phyloP scores from a whole-genome alignment of 2,797 vertebrate genomes.

The Myotis vivesi region DNA sequence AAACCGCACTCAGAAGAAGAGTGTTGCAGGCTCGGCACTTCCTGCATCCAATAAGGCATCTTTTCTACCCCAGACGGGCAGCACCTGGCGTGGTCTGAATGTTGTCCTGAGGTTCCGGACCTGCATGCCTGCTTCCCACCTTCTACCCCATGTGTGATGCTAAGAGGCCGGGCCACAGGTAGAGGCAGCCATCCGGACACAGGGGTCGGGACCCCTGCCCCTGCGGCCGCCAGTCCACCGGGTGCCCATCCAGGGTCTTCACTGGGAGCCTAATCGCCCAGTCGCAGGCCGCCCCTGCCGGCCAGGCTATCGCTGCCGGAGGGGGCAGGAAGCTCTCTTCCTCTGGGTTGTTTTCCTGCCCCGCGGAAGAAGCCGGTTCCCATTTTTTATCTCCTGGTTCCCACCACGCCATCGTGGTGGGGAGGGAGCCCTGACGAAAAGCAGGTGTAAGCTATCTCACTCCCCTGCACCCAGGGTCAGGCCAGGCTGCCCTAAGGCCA shows the following conservation, averaged over 20 bases:
- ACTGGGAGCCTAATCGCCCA: slow-evolving; percentile 92
- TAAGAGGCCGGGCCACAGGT: slow-evolving; percentile 87
- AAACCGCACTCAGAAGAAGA: slow-evolving; percentile 48
- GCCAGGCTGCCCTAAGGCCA: slow-evolving; percentile 64
- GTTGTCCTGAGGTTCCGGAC: slow-evolving; percentile 50
- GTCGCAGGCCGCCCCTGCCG: slow-evolving; percentile 90
- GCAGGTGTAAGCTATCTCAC: slow-evolving; percentile 91
- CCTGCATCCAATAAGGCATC: slow-evolving; percentile 39
- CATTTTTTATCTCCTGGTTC: slow-evolving; percentile 89
- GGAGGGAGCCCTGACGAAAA: slow-evolving; percentile 92
- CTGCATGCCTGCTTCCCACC: slow-evolving; percentile 42
- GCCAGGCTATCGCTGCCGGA: slow-evolving; percentile 89
- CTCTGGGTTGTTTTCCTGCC: slow-evolving; percentile 86
- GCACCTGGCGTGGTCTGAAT: slow-evolving; percentile 56
- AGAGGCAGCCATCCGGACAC: slow-evolving; percentile 90
- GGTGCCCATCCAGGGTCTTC: slow-evolving; percentile 91
- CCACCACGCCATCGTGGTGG: slow-evolving; percentile 88
- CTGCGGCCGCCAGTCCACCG: slow-evolving; percentile 87
- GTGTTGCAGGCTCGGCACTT: background rate
- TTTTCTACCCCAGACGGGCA: slow-evolving; percentile 43
- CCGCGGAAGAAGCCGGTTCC: slow-evolving; percentile 78
- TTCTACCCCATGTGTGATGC: slow-evolving; percentile 87
- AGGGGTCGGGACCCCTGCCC: slow-evolving; percentile 87
- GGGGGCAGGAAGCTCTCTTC: slow-evolving; percentile 86
- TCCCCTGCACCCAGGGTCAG: slow-evolving; percentile 83